Evolutionary conservation across 2,888 invertebrate genomes (phyloP), one percentile per base, ranked within the genome.

Genomic region (Zeuzera pyrina): DNA sequence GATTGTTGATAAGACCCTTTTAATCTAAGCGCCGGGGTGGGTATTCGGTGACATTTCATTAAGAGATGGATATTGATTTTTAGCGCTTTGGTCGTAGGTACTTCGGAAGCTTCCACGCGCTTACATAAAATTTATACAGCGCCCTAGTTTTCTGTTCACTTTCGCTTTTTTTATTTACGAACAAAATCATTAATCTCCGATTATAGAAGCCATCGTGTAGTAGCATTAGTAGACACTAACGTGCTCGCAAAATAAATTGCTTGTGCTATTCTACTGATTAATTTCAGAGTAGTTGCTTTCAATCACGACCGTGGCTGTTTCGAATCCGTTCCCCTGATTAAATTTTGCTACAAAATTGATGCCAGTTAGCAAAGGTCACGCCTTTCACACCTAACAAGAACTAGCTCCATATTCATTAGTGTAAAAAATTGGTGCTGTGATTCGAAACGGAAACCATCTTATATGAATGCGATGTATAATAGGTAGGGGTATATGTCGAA

Each of bases 1-100:
- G 72, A 70, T 72, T 60, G 65, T 68, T 69, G 74, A 78, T 76
- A 71, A 71, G 64, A 57, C 60, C 10, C 67, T 70, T 71, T 73
- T 71, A 72, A 71, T 76, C 58, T 58, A 55, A 59, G 60, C 53
- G 52, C 43, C 37, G 48, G 44, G 52, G 50, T 47, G 33, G 45
- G 45, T 47, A 41, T 51, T 42, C 48, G 58, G 60, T 58, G 71
- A 68, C 69, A 67, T 71, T 73, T 72, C 56, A 71, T 72, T 72
- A 68, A 41, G 58, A 55, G 54, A 59, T 58, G 55, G 53, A 36
- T 69, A 70, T 74, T 56, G 70, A 72, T 71, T 71, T 61, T 59
- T 45, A 35, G 43, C 33, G 36, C 3, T 10, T 22, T 22, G 22
- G n/a, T 1, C 11, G 22, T 19, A 8, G 19, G 1, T 2, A 19